phyloP scores from a whole-genome alignment of 1,140 invertebrate species.

The Theocolax elegans region DNA sequence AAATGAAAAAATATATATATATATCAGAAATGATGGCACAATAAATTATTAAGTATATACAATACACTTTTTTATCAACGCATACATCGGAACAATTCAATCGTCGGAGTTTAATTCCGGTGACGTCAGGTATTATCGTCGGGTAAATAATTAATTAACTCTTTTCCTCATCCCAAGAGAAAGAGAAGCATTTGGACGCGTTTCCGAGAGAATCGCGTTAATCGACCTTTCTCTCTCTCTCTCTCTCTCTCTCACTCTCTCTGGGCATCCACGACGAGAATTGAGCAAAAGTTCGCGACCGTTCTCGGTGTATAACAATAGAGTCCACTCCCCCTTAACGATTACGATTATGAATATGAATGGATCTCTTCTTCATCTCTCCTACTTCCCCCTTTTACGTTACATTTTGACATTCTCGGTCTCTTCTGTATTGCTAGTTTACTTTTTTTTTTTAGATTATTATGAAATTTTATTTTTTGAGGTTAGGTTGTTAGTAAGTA shows the following conservation, averaged over 20 bases:
- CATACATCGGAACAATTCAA: slow-evolving; percentile 20
- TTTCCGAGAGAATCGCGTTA: slow-evolving; percentile 41
- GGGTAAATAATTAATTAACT: slow-evolving; percentile 40
- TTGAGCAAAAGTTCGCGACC: slow-evolving; percentile 30
- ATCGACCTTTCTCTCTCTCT: slow-evolving; percentile 18
- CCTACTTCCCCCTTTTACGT: not conserved
- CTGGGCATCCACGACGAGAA: not conserved
- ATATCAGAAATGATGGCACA: too few relatives aligned
- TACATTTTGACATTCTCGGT: too few relatives aligned
- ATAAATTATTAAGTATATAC: too few relatives aligned
- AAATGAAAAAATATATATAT: too few relatives aligned
- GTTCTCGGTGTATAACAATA: slow-evolving; percentile 42
- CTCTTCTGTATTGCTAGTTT: too few relatives aligned
- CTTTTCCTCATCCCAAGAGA: slow-evolving; percentile 27
- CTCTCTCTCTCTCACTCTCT: too few relatives aligned
- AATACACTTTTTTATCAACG: too few relatives aligned
- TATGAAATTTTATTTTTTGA: too few relatives aligned
- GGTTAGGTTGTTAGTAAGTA: too few relatives aligned
- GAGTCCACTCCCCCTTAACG: slow-evolving; percentile 41
- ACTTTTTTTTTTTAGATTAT: too few relatives aligned
- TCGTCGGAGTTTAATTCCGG: slow-evolving; percentile 34
- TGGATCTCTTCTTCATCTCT: slow-evolving; percentile 18
- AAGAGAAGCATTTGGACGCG: slow-evolving; percentile 30
- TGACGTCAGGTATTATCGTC: slow-evolving; percentile 21
- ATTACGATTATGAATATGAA: slow-evolving; percentile 48